These are phyloP conservation scores for Hafferia zeledoni DNA, from an alignment of 2,797 vertebrate species.

Conservation along the genomic window DNA sequence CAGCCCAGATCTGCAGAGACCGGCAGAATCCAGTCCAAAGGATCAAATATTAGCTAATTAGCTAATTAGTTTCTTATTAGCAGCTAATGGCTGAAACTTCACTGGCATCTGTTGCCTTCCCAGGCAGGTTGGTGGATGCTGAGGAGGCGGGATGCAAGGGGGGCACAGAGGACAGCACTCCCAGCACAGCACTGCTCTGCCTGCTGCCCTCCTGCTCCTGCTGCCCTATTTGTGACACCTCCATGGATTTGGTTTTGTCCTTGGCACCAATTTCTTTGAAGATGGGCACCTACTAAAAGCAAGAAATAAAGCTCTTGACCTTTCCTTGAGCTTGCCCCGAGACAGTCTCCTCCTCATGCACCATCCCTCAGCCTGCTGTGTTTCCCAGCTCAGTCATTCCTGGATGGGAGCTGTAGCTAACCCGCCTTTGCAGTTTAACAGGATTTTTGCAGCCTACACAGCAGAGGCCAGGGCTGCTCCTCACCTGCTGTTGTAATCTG, in stretches of 20 bases:
- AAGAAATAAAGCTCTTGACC: not conserved
- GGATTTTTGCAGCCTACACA: conserved; percentile 64
- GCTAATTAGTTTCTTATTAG: not conserved
- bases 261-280: not conserved
- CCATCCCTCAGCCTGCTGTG: not conserved
- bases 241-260: fast-evolving
- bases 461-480: conserved; percentile 10
- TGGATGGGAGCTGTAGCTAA: conserved; percentile 51
- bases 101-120: fast-evolving
- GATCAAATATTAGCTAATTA: not conserved
- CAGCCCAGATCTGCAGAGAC: not conserved
- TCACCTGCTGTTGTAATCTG: conserved; percentile 74
- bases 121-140: not conserved
- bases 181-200: fast-evolving
- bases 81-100: not conserved
- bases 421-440: conserved; percentile 44
- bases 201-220: fast-evolving
- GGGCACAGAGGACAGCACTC: not conserved
- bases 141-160: not conserved
- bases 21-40: not conserved
- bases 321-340: not conserved
- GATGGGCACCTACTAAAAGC: not conserved
- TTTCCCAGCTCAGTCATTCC: conserved; percentile 5
- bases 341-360: not conserved
- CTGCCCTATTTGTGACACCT: not conserved